These are phyloP conservation scores for Neolamprologus variostigma DNA, from an alignment of 2,113 vertebrate species.

Conservation along the genomic window DNA sequence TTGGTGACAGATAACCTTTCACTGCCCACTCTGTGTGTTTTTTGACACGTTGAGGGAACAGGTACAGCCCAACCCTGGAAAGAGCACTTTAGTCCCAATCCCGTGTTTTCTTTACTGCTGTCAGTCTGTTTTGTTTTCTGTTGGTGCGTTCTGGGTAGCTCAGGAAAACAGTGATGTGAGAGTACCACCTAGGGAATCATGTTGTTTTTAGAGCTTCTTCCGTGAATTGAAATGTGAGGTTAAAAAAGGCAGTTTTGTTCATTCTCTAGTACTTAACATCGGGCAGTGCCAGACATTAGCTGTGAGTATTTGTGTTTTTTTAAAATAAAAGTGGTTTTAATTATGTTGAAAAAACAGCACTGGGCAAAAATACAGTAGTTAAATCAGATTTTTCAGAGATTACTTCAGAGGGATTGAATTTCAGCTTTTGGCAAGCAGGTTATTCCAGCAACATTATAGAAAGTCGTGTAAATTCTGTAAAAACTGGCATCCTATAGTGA, in stretches of 20 bases:
- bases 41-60: constrained; percentile 35
- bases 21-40: constrained; percentile 13
- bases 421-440: constrained; percentile 30
- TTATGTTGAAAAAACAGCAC: background rate
- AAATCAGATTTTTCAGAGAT: constrained; percentile 12
- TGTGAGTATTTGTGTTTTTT: background rate
- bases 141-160: constrained; percentile 3
- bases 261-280: background rate
- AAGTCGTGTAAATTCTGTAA: constrained; percentile 49
- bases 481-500: constrained; percentile 40
- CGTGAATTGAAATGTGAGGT: constrained; percentile 30
- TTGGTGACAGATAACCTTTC: constrained; percentile 31
- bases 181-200: constrained; percentile 12
- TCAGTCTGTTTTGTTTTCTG: constrained; percentile 27
- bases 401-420: constrained; percentile 36
- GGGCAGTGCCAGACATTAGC: background rate
- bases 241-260: constrained; percentile 1
- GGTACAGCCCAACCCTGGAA: constrained; percentile 51
- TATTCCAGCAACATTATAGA: constrained; percentile 48
- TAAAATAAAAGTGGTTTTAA: background rate
- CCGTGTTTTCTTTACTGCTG: constrained; percentile 36
- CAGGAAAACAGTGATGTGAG: constrained; percentile 1
- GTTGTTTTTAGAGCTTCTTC: constrained; percentile 51
- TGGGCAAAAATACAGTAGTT: background rate
- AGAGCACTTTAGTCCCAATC: constrained; percentile 12